Base-by-base conservation (phyloP, 2,797 vertebrate genomes). In the Lates japonicus region DNA sequence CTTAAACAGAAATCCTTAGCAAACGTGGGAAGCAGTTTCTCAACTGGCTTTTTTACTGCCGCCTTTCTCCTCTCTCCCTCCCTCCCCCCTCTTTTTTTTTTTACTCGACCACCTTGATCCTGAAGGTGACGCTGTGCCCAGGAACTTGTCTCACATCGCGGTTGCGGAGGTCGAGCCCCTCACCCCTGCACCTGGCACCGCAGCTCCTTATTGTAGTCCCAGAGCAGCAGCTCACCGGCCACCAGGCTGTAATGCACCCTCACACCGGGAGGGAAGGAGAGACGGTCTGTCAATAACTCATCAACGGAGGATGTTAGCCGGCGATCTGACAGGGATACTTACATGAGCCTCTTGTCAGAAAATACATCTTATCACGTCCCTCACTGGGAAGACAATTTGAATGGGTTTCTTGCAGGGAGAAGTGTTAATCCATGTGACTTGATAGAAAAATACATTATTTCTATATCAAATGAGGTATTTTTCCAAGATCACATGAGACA, bases 101-200 rank as follows among this genome's bases (percentile, higher is more conserved):
- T 80, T 97, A 98, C 92, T 97, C 95, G 49, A 73, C 78, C 85
- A 97, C 95, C 91, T 90, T 95, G 88, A 99, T 86, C 95, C 95
- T 96, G 95, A 99, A 99, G 76, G 91, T 94, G 90, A 98, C 92
- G 46, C 97, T 97, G 77, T n/a, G n/a, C 98, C 98, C 91, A 98
- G 96, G 94, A 98, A 99, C 95, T 98, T 98, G 93, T 99, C 98
- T 79, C 97, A 97, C 97, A 82, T 98, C 96, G 70, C 97, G 77
- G 75, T 96, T 98, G 94, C 91, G 96, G 68, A 99, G 94, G 94
- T 98, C 93, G 5, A 96, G 92, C 76, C 97, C 98, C 41, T 94
- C 93, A 64, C 99, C 94, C 95, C 94, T 96, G 95, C 98, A 99
- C 93, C 98, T 97, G n/a, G n/a, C 52, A 99, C 90, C 8, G 37